These are phyloP conservation scores for Perca flavescens DNA, from an alignment of 2,113 vertebrate genomes.

Conservation along the genomic window DNA sequence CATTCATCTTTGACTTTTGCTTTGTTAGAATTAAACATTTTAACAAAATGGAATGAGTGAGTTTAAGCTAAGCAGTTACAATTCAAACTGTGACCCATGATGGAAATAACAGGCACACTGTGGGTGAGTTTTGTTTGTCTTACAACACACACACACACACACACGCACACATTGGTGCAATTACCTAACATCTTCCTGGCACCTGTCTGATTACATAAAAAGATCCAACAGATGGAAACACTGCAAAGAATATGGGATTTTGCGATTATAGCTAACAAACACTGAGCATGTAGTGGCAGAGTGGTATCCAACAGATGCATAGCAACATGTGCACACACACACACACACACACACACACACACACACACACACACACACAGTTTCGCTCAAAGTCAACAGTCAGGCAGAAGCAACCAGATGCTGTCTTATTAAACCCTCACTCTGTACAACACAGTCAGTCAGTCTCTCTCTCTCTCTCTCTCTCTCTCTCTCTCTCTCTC, in stretches of 20 bases:
- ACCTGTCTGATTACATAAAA: conserved; percentile 43
- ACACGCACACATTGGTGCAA: background rate
- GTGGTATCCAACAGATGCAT: conserved; percentile 36
- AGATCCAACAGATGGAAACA: conserved; percentile 45
- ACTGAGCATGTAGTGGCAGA: conserved; percentile 35
- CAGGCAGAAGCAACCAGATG: conserved; percentile 25
- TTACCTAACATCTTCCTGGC: conserved; percentile 24
- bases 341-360: conserved; percentile 13
- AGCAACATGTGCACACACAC: background rate
- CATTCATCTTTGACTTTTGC: conserved; percentile 1
- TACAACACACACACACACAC: background rate
- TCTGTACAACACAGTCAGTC: conserved; percentile 18
- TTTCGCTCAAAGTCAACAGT: conserved; percentile 13
- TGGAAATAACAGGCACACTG: background rate
- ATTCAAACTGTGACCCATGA: conserved; percentile 6
- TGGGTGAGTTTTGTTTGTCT: background rate
- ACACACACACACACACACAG: conserved; percentile 12
- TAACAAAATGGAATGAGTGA: background rate
- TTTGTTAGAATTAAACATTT: conserved; percentile 18
- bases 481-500: background rate
- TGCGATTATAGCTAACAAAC: conserved; percentile 33
- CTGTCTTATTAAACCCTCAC: conserved; percentile 60
- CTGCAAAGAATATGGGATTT: conserved; percentile 34
- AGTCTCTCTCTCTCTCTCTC: background rate
- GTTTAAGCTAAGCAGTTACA: background rate